These are phyloP conservation scores for Cheilosia variabilis DNA, from an alignment of 2,888 invertebrate species.

Conservation along the genomic window DNA sequence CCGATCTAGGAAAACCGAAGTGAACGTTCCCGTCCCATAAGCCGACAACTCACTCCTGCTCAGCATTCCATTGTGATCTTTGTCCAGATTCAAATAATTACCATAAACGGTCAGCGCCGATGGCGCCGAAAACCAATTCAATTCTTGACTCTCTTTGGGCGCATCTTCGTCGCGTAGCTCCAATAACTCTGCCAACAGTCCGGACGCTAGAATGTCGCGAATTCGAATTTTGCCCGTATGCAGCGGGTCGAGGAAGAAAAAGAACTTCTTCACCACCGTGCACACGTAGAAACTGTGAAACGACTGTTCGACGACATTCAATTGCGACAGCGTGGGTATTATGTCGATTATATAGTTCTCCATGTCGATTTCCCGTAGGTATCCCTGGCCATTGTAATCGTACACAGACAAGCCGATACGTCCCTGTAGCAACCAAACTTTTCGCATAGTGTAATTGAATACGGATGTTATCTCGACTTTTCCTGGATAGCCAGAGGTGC, in stretches of 20 bases:
- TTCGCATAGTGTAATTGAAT: constrained; percentile 97
- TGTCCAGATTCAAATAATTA: constrained; percentile 96
- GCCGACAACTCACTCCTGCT: constrained; percentile 94
- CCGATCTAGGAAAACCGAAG: constrained; percentile 94
- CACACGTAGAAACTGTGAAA: constrained; percentile 98
- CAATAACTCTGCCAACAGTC: constrained; percentile 94
- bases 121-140: constrained; percentile 96
- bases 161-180: constrained; percentile 93
- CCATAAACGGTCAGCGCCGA: constrained; percentile 96
- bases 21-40: constrained; percentile 95
- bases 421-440: constrained; percentile 97
- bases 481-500: constrained; percentile 91
- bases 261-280: constrained; percentile 97
- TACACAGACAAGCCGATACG: constrained; percentile 96
- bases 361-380: constrained; percentile 93
- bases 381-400: constrained; percentile 96
- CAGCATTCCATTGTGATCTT: constrained; percentile 98
- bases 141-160: constrained; percentile 92
- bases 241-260: constrained; percentile 97
- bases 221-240: constrained; percentile 95
- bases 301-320: constrained; percentile 95
- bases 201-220: constrained; percentile 91
- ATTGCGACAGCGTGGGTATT: constrained; percentile 94
- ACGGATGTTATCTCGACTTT: constrained; percentile 94
- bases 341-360: constrained; percentile 97